These are phyloP conservation scores for Sarcophaga variegata DNA, from an alignment of 2,888 invertebrate species.

Conservation along the genomic window DNA sequence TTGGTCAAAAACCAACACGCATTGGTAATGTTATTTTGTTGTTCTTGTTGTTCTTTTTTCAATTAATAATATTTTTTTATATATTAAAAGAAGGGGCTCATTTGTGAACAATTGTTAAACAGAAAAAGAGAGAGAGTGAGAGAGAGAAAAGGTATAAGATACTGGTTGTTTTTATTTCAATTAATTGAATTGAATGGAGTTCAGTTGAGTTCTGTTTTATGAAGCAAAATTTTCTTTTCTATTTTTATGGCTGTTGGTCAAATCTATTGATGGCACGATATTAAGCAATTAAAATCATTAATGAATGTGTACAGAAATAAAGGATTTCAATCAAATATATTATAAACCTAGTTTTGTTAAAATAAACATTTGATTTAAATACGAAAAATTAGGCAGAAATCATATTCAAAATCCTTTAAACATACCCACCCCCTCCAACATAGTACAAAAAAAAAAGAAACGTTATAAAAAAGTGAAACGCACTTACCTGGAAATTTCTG, in stretches of 20 bases:
- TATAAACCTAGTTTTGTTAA: constrained; percentile 2
- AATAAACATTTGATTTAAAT: constrained; percentile 65
- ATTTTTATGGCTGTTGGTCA: constrained; percentile 35
- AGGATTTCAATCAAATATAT: constrained; percentile 64
- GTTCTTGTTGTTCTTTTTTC: constrained; percentile 14
- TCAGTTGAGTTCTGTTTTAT: neutral
- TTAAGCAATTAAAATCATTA: constrained; percentile 69
- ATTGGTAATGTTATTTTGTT: constrained; percentile 25
- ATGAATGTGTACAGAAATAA: constrained; percentile 46
- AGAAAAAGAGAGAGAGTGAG: no score
- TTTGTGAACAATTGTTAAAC: constrained; percentile 32
- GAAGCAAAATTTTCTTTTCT: neutral
- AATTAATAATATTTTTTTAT: constrained; percentile 20
- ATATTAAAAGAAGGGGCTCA: constrained; percentile 49
- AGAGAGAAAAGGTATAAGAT: neutral
- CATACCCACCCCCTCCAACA: no score
- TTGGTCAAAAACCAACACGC: constrained; percentile 53
- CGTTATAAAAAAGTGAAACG: no score
- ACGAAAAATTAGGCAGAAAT: no score
- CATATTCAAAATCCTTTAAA: no score
- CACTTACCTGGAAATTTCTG: constrained; percentile 68
- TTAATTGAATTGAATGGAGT: constrained; percentile 63
- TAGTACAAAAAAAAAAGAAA: no score
- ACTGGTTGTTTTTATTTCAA: constrained; percentile 43
- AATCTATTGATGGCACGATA: constrained; percentile 62